Conservation (phyloP, 1,140 invertebrate genomes). For the Drosophila bipectinata region DNA sequence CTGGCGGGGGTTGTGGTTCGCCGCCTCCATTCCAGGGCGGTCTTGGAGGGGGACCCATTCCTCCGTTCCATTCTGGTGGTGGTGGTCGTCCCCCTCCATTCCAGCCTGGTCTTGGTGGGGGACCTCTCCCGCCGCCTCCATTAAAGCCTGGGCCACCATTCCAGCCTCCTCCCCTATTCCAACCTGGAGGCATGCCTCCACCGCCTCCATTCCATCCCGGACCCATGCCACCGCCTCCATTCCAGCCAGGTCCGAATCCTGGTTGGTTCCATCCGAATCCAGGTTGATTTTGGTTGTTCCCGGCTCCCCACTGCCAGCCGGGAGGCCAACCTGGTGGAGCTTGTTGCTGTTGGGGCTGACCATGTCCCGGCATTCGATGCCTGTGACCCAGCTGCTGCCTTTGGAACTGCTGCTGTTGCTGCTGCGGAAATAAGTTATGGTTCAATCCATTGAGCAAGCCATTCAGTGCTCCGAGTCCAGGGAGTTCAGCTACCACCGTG, state of each 20-base stretch:
- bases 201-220: conserved; percentile 7
- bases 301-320: conserved; percentile 42
- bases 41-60: conserved; percentile 9
- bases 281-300: conserved; percentile 21
- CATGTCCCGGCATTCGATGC: not conserved
- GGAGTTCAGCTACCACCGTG: conserved; percentile 50
- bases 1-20: conserved; percentile 1
- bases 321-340: conserved; percentile 43
- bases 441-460: conserved; percentile 18
- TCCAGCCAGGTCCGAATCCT: conserved; percentile 18
- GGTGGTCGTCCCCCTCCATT: not conserved
- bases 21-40: conserved; percentile 22
- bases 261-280: conserved; percentile 20
- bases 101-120: conserved; percentile 8
- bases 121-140: conserved; percentile 15
- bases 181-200: conserved; percentile 8
- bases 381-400: conserved; percentile 17
- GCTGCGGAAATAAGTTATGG: conserved; percentile 14
- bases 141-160: conserved; percentile 24
- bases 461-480: conserved; percentile 30
- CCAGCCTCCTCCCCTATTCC: conserved; percentile 14
- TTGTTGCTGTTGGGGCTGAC: conserved; percentile 17
- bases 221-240: conserved; percentile 8
- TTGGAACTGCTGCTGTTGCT: conserved; percentile 25
- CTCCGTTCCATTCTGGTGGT: conserved; percentile 24